These are phyloP conservation scores for Crenichthys baileyi DNA, from an alignment of 2,797 vertebrate species.

Conservation along the genomic window DNA sequence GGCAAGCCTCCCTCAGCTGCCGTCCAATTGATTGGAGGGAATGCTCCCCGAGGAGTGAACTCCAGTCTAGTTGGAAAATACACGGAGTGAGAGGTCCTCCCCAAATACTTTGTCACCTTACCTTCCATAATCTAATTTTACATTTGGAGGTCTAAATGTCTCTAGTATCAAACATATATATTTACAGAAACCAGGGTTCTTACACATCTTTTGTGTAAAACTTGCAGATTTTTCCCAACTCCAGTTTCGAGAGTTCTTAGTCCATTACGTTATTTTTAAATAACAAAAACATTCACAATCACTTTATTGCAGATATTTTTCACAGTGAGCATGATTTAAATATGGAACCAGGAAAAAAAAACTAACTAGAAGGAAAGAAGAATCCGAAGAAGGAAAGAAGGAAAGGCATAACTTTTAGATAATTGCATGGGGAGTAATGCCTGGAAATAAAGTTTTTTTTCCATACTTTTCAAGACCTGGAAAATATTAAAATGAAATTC, in stretches of 20 bases:
- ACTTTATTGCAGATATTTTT: neutral
- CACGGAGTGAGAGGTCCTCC: neutral
- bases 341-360: neutral
- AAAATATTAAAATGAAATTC: too few species aligned
- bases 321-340: neutral
- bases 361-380: neutral
- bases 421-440: too few species aligned
- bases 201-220: neutral
- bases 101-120: neutral
- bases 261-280: neutral
- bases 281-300: neutral
- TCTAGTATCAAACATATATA: neutral
- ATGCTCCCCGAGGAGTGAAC: constrained; percentile 94
- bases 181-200: neutral
- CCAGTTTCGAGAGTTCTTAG: neutral
- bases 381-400: too few species aligned
- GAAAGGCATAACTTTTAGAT: neutral
- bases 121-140: neutral
- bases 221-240: neutral
- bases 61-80: constrained; percentile 87
- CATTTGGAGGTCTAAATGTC: neutral
- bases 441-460: too few species aligned
- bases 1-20: constrained; percentile 94
- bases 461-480: too few species aligned
- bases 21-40: constrained; percentile 95